Percentiles rank a stretch among this genome's conserved stretches.
These are phyloP conservation scores for Antigone vipio DNA, from an alignment of 2,113 vertebrate genomes.

Conservation along the genomic window DNA sequence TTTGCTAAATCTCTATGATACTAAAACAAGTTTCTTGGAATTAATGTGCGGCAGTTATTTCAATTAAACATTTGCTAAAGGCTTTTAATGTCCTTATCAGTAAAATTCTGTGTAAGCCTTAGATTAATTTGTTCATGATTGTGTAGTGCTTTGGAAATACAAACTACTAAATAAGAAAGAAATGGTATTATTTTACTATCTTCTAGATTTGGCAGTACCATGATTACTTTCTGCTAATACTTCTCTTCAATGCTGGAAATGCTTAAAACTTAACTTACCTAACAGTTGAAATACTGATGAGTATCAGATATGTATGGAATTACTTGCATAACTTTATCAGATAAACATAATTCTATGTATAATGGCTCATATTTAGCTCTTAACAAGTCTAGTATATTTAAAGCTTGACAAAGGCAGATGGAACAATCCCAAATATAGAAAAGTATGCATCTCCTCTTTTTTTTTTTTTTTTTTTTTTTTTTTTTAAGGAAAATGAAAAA, in stretches of 20 bases:
- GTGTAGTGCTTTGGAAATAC: neutral
- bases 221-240: neutral
- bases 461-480: neutral
- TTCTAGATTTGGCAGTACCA: neutral
- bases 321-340: neutral
- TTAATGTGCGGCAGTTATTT: neutral
- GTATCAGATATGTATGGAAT: neutral
- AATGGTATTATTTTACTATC: neutral
- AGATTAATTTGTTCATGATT: conserved; percentile 40
- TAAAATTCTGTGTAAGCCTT: conserved; percentile 26
- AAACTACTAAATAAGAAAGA: conserved; percentile 20
- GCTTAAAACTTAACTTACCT: neutral
- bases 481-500: too few relatives aligned
- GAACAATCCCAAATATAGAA: neutral
- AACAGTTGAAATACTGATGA: neutral
- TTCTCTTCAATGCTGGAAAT: neutral
- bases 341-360: neutral
- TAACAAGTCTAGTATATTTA: neutral
- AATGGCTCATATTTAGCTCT: neutral
- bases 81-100: conserved; percentile 37
- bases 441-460: neutral
- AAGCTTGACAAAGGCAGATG: neutral
- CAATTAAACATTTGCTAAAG: conserved; percentile 34
- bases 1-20: neutral
- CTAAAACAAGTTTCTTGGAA: conserved; percentile 14